phyloP scores from a whole-genome alignment of 2,113 vertebrate genomes.

The Syrrhaptes paradoxus region DNA sequence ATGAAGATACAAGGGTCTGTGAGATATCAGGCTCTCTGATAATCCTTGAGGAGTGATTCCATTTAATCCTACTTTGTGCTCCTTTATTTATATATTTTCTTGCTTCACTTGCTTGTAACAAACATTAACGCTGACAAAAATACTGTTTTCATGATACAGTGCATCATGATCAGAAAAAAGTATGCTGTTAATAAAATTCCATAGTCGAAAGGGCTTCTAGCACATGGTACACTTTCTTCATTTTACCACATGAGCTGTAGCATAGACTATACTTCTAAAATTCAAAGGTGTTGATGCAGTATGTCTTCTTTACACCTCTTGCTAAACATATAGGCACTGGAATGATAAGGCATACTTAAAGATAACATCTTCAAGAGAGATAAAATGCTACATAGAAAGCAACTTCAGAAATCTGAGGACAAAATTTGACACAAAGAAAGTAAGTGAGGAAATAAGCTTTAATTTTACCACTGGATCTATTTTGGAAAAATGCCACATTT shows the following conservation, averaged over 20 bases:
- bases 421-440: neutral
- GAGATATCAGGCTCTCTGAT: neutral
- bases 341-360: neutral
- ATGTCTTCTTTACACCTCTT: neutral
- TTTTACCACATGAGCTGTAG: neutral
- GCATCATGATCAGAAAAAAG: neutral
- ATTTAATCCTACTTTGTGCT: constrained; percentile 11
- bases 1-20: neutral
- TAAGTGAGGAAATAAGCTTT: neutral
- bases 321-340: neutral
- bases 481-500: neutral
- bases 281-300: neutral
- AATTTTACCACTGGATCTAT: neutral
- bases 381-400: neutral
- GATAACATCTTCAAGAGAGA: neutral
- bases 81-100: neutral
- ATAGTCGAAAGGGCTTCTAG: neutral
- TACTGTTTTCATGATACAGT: neutral
- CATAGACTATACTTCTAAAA: neutral
- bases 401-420: neutral
- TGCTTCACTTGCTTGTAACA: neutral
- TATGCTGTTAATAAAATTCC: neutral
- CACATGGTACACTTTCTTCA: neutral
- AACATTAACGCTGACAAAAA: neutral
- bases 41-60: constrained; percentile 11